These are phyloP conservation scores for Alcedo atthis DNA, from an alignment of 2,797 vertebrate genomes.

Conservation along the genomic window DNA sequence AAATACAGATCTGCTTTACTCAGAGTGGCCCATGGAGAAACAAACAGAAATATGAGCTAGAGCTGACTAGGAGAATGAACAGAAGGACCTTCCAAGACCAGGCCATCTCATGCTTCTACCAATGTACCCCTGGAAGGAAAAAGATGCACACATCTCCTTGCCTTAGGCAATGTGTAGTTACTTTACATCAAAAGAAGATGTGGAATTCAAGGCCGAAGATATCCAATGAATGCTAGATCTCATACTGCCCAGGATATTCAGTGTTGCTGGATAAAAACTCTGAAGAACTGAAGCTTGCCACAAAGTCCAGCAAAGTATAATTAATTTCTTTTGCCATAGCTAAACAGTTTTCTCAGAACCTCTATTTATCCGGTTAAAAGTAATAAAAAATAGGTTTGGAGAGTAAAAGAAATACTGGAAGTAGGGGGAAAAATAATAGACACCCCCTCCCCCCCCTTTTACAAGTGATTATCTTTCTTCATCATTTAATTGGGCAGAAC, in stretches of 20 bases:
- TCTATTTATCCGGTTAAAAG: not conserved
- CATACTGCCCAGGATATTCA: not conserved
- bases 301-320: not conserved
- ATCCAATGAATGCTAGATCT: not conserved
- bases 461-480: not conserved
- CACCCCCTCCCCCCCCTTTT: not conserved
- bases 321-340: not conserved
- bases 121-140: not conserved
- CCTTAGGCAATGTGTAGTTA: not conserved
- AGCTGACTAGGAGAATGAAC: slow-evolving; percentile 4
- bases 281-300: not conserved
- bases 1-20: slow-evolving; percentile 44
- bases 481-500: not conserved
- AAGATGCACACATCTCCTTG: not conserved
- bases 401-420: not conserved
- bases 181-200: not conserved
- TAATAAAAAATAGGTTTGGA: rapidly evolving
- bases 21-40: slow-evolving; percentile 39
- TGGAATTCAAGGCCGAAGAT: not conserved
- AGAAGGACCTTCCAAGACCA: slow-evolving; percentile 19
- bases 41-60: slow-evolving; percentile 63
- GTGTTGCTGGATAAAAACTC: not conserved
- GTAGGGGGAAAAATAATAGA: not conserved
- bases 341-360: not conserved
- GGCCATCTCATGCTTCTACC: not conserved